Conservation (phyloP, 1,140 invertebrate genomes). For the Druon quercuslanigerum region DNA sequence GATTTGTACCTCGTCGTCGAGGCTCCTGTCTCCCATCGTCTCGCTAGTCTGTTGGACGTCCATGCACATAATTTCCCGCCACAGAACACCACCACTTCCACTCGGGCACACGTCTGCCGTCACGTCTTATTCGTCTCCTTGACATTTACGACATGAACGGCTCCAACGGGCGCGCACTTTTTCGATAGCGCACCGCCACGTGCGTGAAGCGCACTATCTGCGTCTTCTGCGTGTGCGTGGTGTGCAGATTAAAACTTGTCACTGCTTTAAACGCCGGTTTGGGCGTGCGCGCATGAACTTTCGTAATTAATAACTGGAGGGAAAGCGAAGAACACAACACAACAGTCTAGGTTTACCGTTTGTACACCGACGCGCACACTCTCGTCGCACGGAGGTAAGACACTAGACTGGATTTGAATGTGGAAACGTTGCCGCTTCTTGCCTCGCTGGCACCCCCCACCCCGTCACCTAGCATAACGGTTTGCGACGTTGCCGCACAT, state of each 20-base stretch:
- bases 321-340: slow-evolving; percentile 33
- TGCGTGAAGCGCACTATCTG: slow-evolving; percentile 44
- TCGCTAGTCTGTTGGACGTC: slow-evolving; percentile 69
- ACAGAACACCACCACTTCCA: slow-evolving; percentile 55
- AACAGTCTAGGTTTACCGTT: slow-evolving; percentile 37
- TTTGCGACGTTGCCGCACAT: slow-evolving; percentile 74
- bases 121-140: slow-evolving; percentile 53
- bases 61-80: slow-evolving; percentile 72
- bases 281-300: neutral
- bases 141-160: slow-evolving; percentile 61
- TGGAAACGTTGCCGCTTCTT: slow-evolving; percentile 72
- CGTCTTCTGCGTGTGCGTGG: slow-evolving; percentile 18
- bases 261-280: slow-evolving; percentile 28
- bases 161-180: slow-evolving; percentile 31
- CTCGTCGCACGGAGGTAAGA: slow-evolving; percentile 46
- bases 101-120: slow-evolving; percentile 52
- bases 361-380: slow-evolving; percentile 46
- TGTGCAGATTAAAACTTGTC: neutral
- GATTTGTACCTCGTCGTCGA: slow-evolving; percentile 71
- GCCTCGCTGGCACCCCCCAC: slow-evolving; percentile 41
- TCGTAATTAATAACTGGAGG: slow-evolving; percentile 20
- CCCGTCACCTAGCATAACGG: slow-evolving; percentile 67
- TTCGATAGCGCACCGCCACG: slow-evolving; percentile 35
- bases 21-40: slow-evolving; percentile 69
- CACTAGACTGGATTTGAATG: slow-evolving; percentile 67